Percentiles rank a stretch among this genome's conserved stretches.
phyloP scores from a whole-genome alignment of 2,888 invertebrate species.

The Macaria notata region DNA sequence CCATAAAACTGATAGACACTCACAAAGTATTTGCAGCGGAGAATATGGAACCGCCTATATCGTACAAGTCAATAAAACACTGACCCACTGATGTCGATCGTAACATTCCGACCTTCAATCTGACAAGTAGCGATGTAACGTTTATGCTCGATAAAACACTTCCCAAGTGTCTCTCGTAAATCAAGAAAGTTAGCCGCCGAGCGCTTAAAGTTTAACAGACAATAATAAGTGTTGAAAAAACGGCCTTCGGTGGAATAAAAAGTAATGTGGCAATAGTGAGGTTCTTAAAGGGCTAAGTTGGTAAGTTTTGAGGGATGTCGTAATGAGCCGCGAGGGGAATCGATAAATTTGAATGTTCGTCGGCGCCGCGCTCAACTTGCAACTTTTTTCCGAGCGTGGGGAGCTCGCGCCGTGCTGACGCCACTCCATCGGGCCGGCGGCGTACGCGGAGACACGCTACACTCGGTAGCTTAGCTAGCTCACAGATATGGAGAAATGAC shows the following conservation, averaged over 20 bases:
- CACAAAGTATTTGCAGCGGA: constrained; percentile 40
- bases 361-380: constrained; percentile 79
- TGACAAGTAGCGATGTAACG: constrained; percentile 78
- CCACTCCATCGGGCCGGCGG: constrained; percentile 46
- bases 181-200: constrained; percentile 78
- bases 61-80: constrained; percentile 48
- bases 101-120: constrained; percentile 72
- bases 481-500: too few species aligned
- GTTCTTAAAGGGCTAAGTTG: constrained; percentile 75
- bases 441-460: constrained; percentile 32
- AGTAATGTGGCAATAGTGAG: constrained; percentile 74
- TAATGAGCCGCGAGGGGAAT: constrained; percentile 79
- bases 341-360: constrained; percentile 82
- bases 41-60: constrained; percentile 39
- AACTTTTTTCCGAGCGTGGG: constrained; percentile 78
- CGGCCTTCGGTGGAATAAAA: constrained; percentile 70
- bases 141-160: constrained; percentile 82
- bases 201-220: constrained; percentile 82
- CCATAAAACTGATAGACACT: constrained; percentile 34
- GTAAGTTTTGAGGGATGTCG: constrained; percentile 79
- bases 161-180: constrained; percentile 76
- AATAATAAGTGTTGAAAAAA: constrained; percentile 80
- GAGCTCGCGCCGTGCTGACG: constrained; percentile 70
- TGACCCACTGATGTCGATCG: constrained; percentile 68
- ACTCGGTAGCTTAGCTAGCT: too few species aligned